Conservation (phyloP, 2,888 invertebrate genomes). For the Mamestra brassicae region DNA sequence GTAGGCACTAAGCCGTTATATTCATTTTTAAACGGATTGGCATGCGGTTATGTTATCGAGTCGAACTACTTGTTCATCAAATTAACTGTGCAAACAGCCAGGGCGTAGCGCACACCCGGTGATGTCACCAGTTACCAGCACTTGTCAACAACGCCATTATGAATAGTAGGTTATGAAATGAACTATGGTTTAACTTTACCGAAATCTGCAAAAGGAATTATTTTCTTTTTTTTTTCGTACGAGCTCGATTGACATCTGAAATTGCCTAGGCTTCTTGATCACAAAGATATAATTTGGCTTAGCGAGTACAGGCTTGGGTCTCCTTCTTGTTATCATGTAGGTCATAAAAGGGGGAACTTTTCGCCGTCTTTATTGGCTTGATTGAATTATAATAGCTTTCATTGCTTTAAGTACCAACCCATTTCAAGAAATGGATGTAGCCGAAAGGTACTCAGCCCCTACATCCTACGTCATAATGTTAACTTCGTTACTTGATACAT, state of each 20-base stretch:
- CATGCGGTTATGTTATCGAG: conserved; percentile 67
- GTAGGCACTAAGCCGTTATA: neutral
- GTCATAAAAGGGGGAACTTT: conserved; percentile 35
- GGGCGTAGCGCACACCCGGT: conserved; percentile 67
- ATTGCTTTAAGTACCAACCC: conserved; percentile 53
- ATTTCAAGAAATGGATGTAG: conserved; percentile 39
- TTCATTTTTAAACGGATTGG: conserved; percentile 57
- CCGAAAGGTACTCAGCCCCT: conserved; percentile 46
- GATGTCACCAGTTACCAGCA: conserved; percentile 80
- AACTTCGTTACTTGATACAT: conserved; percentile 39
- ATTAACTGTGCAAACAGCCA: conserved; percentile 76
- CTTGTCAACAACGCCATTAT: conserved; percentile 72
- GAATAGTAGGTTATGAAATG: conserved; percentile 61
- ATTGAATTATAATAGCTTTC: conserved; percentile 67
- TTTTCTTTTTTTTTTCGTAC: neutral
- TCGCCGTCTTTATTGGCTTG: conserved; percentile 51
- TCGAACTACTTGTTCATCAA: conserved; percentile 72
- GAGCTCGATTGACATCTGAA: neutral
- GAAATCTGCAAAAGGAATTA: neutral
- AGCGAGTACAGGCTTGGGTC: conserved; percentile 4
- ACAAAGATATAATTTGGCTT: conserved; percentile 15
- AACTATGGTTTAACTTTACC: conserved; percentile 61
- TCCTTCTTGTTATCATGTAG: conserved; percentile 52
- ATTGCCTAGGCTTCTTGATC: neutral
- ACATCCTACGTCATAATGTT: conserved; percentile 47